phyloP scores from a whole-genome alignment of 2,797 vertebrate species.

The Spondyliosoma cantharus region DNA sequence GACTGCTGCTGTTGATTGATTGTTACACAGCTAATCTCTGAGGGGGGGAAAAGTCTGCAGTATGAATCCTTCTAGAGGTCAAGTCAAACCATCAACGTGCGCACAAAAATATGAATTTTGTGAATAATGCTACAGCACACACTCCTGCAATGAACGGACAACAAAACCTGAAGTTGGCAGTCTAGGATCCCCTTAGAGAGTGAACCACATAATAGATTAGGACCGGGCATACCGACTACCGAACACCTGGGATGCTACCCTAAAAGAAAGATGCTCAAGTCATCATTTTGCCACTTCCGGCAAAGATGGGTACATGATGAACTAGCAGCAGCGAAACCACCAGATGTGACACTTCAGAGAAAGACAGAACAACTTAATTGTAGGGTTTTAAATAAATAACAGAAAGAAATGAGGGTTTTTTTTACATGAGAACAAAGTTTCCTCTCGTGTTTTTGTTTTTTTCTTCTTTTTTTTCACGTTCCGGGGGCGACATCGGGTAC shows the following conservation, averaged over 20 bases:
- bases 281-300: too few relatives aligned
- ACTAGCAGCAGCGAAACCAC: too few relatives aligned
- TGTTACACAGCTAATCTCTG: slow-evolving; percentile 52
- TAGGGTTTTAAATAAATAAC: background rate
- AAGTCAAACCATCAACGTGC: slow-evolving; percentile 10
- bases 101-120: slow-evolving; percentile 12
- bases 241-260: background rate
- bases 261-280: too few relatives aligned
- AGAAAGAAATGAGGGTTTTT: background rate
- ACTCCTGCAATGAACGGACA: background rate
- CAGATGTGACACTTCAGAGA: too few relatives aligned
- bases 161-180: background rate
- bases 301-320: too few relatives aligned
- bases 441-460: slow-evolving; percentile 5
- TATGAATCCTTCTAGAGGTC: slow-evolving; percentile 37
- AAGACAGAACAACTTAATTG: too few relatives aligned
- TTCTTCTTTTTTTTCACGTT: background rate
- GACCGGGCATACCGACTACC: background rate
- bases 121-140: background rate
- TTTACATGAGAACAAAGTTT: slow-evolving; percentile 19
- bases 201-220: background rate
- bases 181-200: background rate
- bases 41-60: slow-evolving; percentile 39
- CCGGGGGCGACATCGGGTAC: slow-evolving; percentile 38
- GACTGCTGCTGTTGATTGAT: slow-evolving; percentile 69